These are phyloP conservation scores for Oxystoma pomonae DNA, from an alignment of 2,888 invertebrate species.

Conservation along the genomic window DNA sequence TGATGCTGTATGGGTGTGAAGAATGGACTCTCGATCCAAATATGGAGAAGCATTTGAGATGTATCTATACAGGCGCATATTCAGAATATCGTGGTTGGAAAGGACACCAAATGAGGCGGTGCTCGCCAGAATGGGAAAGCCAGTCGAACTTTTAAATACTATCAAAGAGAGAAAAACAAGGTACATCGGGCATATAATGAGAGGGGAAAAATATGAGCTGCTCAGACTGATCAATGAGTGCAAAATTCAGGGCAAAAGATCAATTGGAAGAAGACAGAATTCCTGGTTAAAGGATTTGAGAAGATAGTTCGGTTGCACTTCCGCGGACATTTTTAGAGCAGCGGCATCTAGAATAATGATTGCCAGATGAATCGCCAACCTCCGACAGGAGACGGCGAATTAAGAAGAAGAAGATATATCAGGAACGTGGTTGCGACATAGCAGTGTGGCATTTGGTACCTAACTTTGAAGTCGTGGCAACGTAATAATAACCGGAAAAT, in stretches of 20 bases:
- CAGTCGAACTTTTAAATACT: too few relatives aligned
- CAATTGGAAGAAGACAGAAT: not conserved
- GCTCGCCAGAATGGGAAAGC: not conserved
- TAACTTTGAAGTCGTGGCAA: too few relatives aligned
- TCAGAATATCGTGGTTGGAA: not conserved
- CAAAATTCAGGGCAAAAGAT: not conserved
- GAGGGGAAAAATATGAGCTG: too few relatives aligned
- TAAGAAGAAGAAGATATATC: too few relatives aligned
- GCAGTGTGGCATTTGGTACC: too few relatives aligned
- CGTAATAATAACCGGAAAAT: too few relatives aligned
- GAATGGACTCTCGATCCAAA: slow-evolving; percentile 1
- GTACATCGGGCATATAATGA: too few relatives aligned
- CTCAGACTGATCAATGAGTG: not conserved
- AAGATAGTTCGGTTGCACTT: not conserved
- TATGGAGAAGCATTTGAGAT: not conserved
- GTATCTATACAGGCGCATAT: not conserved
- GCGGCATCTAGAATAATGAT: too few relatives aligned
- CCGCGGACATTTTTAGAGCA: not conserved
- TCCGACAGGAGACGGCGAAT: not conserved
- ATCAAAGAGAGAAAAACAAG: too few relatives aligned
- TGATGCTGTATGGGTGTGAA: slow-evolving; percentile 1
- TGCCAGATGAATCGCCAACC: not conserved
- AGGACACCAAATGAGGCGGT: not conserved
- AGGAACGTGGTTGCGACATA: too few relatives aligned
- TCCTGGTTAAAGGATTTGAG: slow-evolving; percentile 1